A percentile compares a stretch with the other conserved stretches of the same genome.
Evolutionary conservation across 2,113 vertebrate species (phyloP).

Genomic region (Xyliphius kryptos): DNA sequence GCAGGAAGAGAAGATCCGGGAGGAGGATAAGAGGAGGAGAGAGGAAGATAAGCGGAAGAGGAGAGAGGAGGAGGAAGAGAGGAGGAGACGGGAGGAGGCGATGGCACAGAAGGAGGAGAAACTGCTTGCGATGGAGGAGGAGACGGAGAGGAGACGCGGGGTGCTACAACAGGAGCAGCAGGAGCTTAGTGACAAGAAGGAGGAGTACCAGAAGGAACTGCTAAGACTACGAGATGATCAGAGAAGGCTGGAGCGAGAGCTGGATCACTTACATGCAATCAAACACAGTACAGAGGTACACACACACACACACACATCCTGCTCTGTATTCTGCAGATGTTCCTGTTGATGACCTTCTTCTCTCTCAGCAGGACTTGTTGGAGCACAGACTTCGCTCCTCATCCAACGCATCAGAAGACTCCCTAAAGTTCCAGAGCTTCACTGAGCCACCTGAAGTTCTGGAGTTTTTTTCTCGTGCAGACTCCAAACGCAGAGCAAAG

Average conservation of each 20-base stretch:
- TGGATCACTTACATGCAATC: neutral
- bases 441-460: constrained; percentile 62
- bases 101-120: neutral
- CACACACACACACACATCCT: constrained; percentile 6
- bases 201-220: constrained; percentile 7
- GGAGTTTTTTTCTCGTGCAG: constrained; percentile 74
- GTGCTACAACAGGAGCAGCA: constrained; percentile 1
- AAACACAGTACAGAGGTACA: neutral
- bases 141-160: constrained; percentile 7
- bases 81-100: constrained; percentile 6
- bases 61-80: neutral
- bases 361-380: no score
- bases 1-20: no score
- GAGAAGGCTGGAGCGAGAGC: constrained; percentile 7
- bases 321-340: no score
- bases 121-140: constrained; percentile 4
- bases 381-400: constrained; percentile 49
- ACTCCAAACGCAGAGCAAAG: constrained; percentile 77
- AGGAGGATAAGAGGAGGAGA: constrained; percentile 17
- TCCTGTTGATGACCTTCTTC: no score
- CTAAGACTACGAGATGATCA: constrained; percentile 8
- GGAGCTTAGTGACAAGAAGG: constrained; percentile 5
- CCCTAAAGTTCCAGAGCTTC: constrained; percentile 57
- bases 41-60: constrained; percentile 4
- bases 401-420: constrained; percentile 69